Base-by-base conservation (phyloP, 2,888 invertebrate genomes). In the Thymelicus acteon region DNA sequence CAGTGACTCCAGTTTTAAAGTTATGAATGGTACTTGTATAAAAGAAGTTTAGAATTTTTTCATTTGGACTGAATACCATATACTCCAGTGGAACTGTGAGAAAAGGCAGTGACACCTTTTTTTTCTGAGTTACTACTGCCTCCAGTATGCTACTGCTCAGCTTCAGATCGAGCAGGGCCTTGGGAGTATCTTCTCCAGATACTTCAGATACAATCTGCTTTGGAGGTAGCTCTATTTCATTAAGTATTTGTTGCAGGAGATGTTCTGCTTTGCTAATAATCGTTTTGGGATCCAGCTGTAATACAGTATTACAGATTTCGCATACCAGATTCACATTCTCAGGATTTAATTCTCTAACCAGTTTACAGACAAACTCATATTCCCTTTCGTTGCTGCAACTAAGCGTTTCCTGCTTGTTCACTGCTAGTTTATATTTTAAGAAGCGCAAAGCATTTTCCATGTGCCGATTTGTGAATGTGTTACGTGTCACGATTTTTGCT, bases 231-330 rank as follows among this genome's bases (percentile, higher is more conserved):
- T 83, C 79, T 39, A 90, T 75, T 67, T 82, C 81, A 4, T 76
- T 77, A 15, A 94, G 71, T 37, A 93, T 82, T 78, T 94, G 94
- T 74, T 93, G 92, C 10, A 94, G 67, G 49, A 94, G 82, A 82
- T 94, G 94, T 77, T 94, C 93, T 0, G 90, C 85, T 76, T 90
- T 90, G 73, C 82, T 79, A 0, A 83, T 72, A 19, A 94, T 72
- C 44, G 78, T 87, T 52, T 74, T 82, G 4, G 78, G 77, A 72
- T 91, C 87, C 2, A 94, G 76, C 52, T 78, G 75, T 10, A 94
- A 80, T 0, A 89, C 84, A 52, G 82, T 76, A 40, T 82, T 82
- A 2, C 86, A 78, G 24, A 93, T 88, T 78, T 85, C 83, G 77
- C 90, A 88, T 7, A 91, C 79, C 72, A 78, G 74, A 39, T 86